These are phyloP conservation scores for Caenorhabditis sp. DNA, from an alignment of 2,888 invertebrate genomes.

Conservation along the genomic window DNA sequence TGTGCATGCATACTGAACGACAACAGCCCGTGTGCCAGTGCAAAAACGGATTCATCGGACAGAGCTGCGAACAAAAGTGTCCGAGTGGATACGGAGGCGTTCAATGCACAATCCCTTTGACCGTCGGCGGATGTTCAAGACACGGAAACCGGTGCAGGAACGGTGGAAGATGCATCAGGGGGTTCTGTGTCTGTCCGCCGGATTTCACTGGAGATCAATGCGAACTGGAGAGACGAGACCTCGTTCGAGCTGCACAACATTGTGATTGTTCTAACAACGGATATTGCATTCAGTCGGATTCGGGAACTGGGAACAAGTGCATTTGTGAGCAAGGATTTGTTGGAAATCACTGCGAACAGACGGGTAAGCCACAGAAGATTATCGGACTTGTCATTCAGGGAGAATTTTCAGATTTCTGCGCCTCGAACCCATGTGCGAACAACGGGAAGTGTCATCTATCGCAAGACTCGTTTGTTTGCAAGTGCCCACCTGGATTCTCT, in stretches of 20 bases:
- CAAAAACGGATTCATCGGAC: neutral
- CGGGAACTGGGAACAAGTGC: neutral
- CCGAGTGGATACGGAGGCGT: neutral
- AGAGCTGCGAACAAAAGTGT: neutral
- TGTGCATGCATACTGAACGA: neutral
- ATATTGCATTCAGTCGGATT: neutral
- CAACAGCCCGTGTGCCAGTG: neutral
- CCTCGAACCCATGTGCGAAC: neutral
- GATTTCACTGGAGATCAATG: slow-evolving; percentile 52
- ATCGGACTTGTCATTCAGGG: neutral
- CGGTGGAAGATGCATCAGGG: slow-evolving; percentile 7
- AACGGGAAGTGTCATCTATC: neutral
- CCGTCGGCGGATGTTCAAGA: neutral
- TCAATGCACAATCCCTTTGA: neutral
- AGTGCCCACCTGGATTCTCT: neutral
- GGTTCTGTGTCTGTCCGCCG: slow-evolving; percentile 54
- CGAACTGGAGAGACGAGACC: slow-evolving; percentile 17
- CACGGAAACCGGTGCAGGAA: neutral
- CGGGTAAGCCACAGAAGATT: neutral
- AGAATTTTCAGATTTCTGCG: neutral
- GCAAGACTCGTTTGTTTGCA: no score
- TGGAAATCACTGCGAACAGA: neutral
- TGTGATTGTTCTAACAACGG: neutral
- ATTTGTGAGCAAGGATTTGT: neutral
- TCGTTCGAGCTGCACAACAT: neutral